Percentiles rank a stretch among this genome's conserved stretches.
Conservation (phyloP, 2,797 vertebrate species). For the Galago senegalensis region DNA sequence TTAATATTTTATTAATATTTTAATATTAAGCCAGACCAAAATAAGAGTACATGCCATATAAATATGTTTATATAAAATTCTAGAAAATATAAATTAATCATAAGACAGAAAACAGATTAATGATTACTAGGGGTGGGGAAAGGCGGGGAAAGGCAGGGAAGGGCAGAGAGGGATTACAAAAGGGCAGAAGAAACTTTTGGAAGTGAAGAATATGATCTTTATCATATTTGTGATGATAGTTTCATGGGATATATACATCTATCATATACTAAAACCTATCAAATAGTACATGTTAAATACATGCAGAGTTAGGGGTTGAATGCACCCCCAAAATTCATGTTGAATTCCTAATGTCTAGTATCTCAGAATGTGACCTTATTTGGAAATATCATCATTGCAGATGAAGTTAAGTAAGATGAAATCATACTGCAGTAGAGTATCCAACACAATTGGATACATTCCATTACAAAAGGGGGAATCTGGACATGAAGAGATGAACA, state of each 20-base stretch:
- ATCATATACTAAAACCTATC: not conserved
- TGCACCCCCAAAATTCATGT: not conserved
- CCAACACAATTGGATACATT: not conserved
- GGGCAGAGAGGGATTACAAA: not conserved
- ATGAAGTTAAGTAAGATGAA: conserved; percentile 10
- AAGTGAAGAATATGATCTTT: not conserved
- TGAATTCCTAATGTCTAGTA: not conserved
- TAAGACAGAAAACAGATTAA: conserved; percentile 3
- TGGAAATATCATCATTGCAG: not conserved
- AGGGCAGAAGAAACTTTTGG: not conserved
- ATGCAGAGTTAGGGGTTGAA: not conserved
- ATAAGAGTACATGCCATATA: not conserved
- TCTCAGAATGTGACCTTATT: not conserved
- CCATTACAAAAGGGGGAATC: not conserved
- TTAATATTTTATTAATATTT: too few species aligned
- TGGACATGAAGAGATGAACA: not conserved
- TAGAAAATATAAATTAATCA: conserved; percentile 37
- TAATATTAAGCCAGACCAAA: not conserved
- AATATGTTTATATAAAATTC: conserved; percentile 7
- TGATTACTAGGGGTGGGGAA: not conserved
- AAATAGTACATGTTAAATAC: not conserved
- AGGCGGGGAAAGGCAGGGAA: not conserved
- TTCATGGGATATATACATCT: not conserved
- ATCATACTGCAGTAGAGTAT: not conserved
- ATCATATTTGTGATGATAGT: conserved; percentile 13